Conservation (phyloP, 2,888 invertebrate genomes). For the Dynastes hyllus region DNA sequence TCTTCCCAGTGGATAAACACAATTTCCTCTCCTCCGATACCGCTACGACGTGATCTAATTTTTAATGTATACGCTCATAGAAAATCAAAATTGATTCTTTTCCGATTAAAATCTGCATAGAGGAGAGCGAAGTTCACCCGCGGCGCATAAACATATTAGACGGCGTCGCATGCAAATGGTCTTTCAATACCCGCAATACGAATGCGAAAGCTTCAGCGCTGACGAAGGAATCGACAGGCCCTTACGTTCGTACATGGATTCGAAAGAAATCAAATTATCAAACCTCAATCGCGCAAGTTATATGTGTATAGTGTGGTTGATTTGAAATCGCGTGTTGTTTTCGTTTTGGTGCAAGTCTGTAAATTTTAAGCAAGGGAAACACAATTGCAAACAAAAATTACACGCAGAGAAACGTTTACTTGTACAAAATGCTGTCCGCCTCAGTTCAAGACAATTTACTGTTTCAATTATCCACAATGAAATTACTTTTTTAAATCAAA, state of each 20-base stretch:
- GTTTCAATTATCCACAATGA: too few relatives aligned
- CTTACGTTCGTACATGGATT: background rate
- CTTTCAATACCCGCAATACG: conserved; percentile 50
- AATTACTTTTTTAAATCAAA: too few relatives aligned
- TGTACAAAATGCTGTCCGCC: too few relatives aligned
- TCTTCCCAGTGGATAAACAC: conserved; percentile 37
- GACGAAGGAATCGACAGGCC: background rate
- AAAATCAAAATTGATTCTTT: conserved; percentile 72
- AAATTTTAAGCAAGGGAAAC: too few relatives aligned
- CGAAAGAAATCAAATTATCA: conserved; percentile 33
- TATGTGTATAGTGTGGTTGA: background rate
- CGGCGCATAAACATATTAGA: conserved; percentile 67
- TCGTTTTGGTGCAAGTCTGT: too few relatives aligned
- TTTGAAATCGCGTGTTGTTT: background rate
- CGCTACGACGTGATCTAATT: conserved; percentile 66
- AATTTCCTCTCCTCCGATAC: conserved; percentile 49
- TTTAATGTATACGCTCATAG: conserved; percentile 64
- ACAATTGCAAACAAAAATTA: too few relatives aligned
- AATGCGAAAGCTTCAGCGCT: background rate
- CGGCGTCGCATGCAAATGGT: conserved; percentile 57
- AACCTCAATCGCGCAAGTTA: background rate
- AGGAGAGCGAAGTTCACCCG: conserved; percentile 62
- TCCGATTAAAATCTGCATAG: conserved; percentile 68
- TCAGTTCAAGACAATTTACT: too few relatives aligned
- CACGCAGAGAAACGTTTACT: too few relatives aligned